Evolutionary conservation across 2,113 vertebrate species (phyloP), one percentile per base, ranked within the genome.

Genomic region (Micromys minutus): DNA sequence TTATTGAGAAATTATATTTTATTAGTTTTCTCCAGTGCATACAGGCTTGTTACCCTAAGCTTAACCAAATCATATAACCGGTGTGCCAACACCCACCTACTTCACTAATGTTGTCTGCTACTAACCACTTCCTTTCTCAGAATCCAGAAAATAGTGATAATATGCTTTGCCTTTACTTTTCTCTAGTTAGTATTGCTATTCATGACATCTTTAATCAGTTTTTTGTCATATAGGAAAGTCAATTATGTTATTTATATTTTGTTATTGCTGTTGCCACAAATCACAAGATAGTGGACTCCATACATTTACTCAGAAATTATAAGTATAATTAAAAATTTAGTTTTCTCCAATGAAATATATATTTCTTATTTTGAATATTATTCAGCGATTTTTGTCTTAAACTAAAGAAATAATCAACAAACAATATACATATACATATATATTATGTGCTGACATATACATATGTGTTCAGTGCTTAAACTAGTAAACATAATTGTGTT

Each of bases 71-170:
- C 42, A 42, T 2, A 47, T 13, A 59, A n/a, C 29, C 16, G 36
- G 1, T 12, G 50, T n/a, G 11, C 3, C 45, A 77, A 24, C 3
- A 34, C 7, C 3, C 3, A 5, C 10, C 3, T 21, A 1, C 13
- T 55, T 52, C 3, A 13, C 4, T 88, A 50, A 4, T n/a, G 0
- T 3, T 75, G 6, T 21, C 24, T 67, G 3, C 10, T 36, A 7
- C 36, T 36, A 59, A 29, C 0, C 0, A 1, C 10, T 63, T 36
- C 17, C 5, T 0, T 47, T 3, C 3, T 12, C 5, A 8, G 3
- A 65, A 7, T 63, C 39, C 8, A 59, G 1, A 6, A 1, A 61
- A 81, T 5, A 74, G 0, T 89, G 5, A 74, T 86, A 21, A 26
- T 50, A 2, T 19, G 69, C 74, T 69, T 36, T 92, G 15, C 57